phyloP scores from a whole-genome alignment of 2,113 vertebrate species.

The Oryzias celebensis region DNA sequence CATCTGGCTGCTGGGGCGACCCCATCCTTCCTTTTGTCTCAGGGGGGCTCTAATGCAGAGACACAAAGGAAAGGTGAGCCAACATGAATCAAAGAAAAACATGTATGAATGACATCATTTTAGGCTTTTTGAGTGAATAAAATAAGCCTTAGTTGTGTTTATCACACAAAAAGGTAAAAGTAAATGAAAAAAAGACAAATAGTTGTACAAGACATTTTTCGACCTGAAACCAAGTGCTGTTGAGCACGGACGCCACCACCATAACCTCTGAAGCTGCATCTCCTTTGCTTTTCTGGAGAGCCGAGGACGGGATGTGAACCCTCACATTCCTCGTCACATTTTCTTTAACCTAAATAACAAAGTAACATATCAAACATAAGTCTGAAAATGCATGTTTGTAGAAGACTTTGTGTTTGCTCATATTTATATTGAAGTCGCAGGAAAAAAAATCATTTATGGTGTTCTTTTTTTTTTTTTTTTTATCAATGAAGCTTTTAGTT shows the following conservation, averaged over 20 bases:
- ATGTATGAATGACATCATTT: background rate
- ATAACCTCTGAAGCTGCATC: fast-evolving
- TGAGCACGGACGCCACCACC: constrained; percentile 51
- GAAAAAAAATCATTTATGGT: too few relatives aligned
- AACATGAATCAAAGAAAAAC: background rate
- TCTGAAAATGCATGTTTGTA: fast-evolving
- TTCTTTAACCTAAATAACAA: constrained; percentile 7
- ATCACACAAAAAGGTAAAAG: too few relatives aligned
- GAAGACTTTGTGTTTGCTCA: background rate
- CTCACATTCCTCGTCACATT: fast-evolving
- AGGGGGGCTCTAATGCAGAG: constrained; percentile 1
- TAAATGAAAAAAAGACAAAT: background rate
- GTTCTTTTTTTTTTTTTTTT: too few relatives aligned
- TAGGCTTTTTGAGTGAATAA: too few relatives aligned
- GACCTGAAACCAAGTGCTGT: constrained; percentile 61
- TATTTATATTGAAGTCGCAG: too few relatives aligned
- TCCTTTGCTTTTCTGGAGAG: constrained; percentile 34
- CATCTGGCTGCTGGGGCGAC: background rate
- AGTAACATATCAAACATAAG: background rate
- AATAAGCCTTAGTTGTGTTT: too few relatives aligned
- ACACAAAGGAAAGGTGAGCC: background rate
- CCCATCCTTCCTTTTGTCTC: fast-evolving
- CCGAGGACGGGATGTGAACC: constrained; percentile 54
- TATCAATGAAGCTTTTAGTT: too few relatives aligned
- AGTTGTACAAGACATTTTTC: background rate